These are phyloP conservation scores for Hormaphis cornu DNA, from an alignment of 1,140 invertebrate species.

Conservation along the genomic window DNA sequence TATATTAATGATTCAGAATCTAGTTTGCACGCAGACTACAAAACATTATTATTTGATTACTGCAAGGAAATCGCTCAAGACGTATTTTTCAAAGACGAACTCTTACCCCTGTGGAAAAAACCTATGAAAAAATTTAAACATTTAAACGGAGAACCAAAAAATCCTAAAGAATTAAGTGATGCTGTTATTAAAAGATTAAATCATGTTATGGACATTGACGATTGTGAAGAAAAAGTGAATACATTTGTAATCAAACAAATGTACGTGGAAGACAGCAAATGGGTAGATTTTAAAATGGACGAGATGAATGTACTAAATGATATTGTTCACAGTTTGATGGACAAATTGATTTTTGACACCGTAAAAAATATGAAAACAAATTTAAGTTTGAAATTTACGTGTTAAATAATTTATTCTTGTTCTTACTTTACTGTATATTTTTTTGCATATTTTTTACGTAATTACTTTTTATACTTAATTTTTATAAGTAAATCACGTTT, in stretches of 20 bases:
- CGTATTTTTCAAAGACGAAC: neutral
- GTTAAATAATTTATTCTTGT: neutral
- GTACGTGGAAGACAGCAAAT: conserved; percentile 3
- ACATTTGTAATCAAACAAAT: conserved; percentile 3
- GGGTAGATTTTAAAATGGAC: conserved; percentile 3
- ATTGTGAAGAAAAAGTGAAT: conserved; percentile 5
- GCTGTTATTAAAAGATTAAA: neutral
- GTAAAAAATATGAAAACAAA: neutral
- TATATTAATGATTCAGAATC: neutral
- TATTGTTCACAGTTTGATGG: conserved; percentile 10
- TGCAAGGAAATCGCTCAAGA: neutral
- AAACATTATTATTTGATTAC: conserved; percentile 16
- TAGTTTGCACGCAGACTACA: neutral
- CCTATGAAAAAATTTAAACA: neutral
- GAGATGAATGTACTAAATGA: conserved; percentile 4
- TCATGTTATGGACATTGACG: neutral
- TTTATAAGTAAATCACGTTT: too few relatives aligned
- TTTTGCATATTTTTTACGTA: neutral
- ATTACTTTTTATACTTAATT: neutral
- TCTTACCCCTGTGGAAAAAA: neutral
- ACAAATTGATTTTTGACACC: conserved; percentile 11
- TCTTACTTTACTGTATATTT: neutral
- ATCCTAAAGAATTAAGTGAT: neutral
- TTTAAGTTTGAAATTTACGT: neutral
- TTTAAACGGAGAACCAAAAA: neutral